Evolutionary conservation across 2,888 invertebrate species (phyloP).

Genomic region (Enchytraeus crypticus): DNA sequence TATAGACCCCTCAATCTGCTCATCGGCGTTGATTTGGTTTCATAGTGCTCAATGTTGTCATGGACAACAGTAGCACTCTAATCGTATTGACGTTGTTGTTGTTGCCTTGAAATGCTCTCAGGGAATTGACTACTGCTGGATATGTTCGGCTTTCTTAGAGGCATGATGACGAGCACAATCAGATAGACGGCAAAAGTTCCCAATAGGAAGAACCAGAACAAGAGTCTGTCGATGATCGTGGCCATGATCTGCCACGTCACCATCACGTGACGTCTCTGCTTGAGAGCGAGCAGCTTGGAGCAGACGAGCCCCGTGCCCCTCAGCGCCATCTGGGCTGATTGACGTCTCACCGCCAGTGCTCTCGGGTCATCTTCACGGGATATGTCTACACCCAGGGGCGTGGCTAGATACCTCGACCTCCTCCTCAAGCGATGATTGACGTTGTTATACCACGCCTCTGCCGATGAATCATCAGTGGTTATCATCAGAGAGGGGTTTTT

Average conservation of each 20-base stretch:
- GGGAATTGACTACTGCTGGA: too few species aligned
- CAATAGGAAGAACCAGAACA: constrained; percentile 42
- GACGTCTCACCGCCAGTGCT: too few species aligned
- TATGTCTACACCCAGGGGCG: neutral
- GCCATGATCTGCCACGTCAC: constrained; percentile 46
- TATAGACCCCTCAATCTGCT: too few species aligned
- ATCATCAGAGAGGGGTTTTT: too few species aligned
- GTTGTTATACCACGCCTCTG: too few species aligned
- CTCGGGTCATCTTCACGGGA: neutral
- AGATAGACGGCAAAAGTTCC: constrained; percentile 40
- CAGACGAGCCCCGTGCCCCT: neutral
- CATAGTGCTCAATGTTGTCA: too few species aligned
- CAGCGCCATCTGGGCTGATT: neutral
- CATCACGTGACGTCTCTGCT: constrained; percentile 31
- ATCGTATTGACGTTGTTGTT: too few species aligned
- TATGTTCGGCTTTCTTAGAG: constrained; percentile 30
- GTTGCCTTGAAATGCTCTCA: too few species aligned
- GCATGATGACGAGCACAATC: constrained; percentile 38
- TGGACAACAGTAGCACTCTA: too few species aligned
- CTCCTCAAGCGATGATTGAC: too few species aligned
- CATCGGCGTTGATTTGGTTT: too few species aligned
- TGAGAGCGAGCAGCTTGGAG: constrained; percentile 18
- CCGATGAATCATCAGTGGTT: too few species aligned
- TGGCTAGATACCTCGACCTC: neutral
- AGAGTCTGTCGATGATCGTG: constrained; percentile 38